Conservation (phyloP, 2,797 vertebrate species). For the Propithecus deckenii region DNA sequence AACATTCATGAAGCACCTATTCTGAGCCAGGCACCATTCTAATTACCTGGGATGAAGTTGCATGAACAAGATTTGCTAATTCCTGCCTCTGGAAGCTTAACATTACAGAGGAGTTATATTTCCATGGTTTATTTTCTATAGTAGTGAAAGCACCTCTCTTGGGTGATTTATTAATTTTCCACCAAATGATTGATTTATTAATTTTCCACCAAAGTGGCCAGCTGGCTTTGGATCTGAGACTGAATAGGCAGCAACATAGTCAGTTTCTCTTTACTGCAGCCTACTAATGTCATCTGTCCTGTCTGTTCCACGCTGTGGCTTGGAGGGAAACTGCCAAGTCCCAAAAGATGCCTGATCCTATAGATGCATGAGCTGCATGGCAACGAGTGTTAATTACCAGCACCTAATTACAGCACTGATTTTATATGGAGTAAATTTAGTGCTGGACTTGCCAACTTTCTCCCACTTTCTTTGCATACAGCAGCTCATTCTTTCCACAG, state of each 20-base stretch:
- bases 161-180: background rate
- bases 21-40: background rate
- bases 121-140: background rate
- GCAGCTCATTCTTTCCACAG: background rate
- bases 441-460: background rate
- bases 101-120: background rate
- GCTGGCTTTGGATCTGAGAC: background rate
- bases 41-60: background rate
- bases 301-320: background rate
- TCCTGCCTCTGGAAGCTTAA: background rate
- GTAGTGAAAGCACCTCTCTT: background rate
- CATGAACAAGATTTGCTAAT: background rate
- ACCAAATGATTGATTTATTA: background rate
- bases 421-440: background rate
- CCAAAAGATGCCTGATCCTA: conserved; percentile 21
- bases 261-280: background rate
- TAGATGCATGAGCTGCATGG: background rate
- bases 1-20: background rate
- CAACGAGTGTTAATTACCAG: conserved; percentile 44
- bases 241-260: background rate
- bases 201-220: conserved; percentile 14
- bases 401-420: conserved; percentile 36
- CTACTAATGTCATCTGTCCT: background rate
- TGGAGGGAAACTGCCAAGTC: background rate
- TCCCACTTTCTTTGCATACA: background rate